phyloP scores from a whole-genome alignment of 2,888 invertebrate genomes.

The Coleophora flavipennella region DNA sequence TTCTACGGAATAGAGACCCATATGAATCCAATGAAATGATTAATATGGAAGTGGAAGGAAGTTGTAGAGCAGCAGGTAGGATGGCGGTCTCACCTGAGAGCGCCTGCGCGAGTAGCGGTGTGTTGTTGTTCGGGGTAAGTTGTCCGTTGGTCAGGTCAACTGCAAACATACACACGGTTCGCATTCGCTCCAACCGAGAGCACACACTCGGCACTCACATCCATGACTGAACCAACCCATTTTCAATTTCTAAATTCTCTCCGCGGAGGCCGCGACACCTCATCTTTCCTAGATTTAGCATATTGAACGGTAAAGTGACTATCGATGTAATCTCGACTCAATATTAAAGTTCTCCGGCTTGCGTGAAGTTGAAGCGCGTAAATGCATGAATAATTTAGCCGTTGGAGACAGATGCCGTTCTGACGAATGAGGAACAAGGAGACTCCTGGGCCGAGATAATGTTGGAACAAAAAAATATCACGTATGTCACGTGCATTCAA shows the following conservation, averaged over 20 bases:
- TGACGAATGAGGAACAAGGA: constrained; percentile 57
- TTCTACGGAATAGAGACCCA: too few species aligned
- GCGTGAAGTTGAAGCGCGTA: constrained; percentile 58
- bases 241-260: constrained; percentile 30
- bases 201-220: constrained; percentile 52
- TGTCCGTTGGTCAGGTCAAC: constrained; percentile 97
- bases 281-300: constrained; percentile 45
- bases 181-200: constrained; percentile 67
- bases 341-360: constrained; percentile 49
- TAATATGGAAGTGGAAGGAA: constrained; percentile 18
- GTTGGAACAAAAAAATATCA: constrained; percentile 68
- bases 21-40: too few species aligned
- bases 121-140: constrained; percentile 96
- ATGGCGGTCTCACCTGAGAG: constrained; percentile 85
- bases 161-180: constrained; percentile 81
- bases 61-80: constrained; percentile 23
- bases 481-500: constrained; percentile 72
- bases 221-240: constrained; percentile 67
- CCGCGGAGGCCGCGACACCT: constrained; percentile 29
- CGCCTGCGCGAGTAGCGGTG: constrained; percentile 95
- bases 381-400: constrained; percentile 68
- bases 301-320: constrained; percentile 56
- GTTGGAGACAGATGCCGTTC: constrained; percentile 58
- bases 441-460: constrained; percentile 56
- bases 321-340: constrained; percentile 56